These are phyloP conservation scores for Drosophila lowei DNA, from an alignment of 1,140 invertebrate genomes.

Conservation along the genomic window DNA sequence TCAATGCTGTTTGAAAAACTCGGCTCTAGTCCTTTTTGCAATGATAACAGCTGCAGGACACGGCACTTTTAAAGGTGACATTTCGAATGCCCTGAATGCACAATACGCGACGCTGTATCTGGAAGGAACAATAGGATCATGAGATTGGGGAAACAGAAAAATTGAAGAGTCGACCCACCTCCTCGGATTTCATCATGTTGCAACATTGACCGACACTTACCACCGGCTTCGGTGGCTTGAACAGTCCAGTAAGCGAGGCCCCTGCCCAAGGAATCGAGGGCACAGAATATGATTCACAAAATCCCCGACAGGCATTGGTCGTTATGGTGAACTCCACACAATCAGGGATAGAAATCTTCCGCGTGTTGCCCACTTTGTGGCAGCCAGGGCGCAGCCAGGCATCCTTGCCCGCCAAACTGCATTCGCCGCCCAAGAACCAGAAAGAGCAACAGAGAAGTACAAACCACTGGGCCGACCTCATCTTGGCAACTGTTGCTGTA, in stretches of 20 bases:
- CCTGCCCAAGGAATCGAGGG: slow-evolving; percentile 86
- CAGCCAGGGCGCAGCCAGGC: slow-evolving; percentile 86
- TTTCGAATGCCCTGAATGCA: slow-evolving; percentile 90
- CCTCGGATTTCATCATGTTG: slow-evolving; percentile 93
- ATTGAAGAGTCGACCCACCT: slow-evolving; percentile 85
- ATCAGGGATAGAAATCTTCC: slow-evolving; percentile 90
- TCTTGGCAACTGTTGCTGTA: slow-evolving; percentile 34
- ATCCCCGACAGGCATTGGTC: slow-evolving; percentile 93
- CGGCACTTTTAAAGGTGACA: slow-evolving; percentile 92
- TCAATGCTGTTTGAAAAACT: not conserved
- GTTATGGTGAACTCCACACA: slow-evolving; percentile 93
- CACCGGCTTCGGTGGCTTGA: slow-evolving; percentile 84
- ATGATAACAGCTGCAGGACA: slow-evolving; percentile 92
- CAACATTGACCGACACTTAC: slow-evolving; percentile 95
- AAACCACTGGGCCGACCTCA: slow-evolving; percentile 39
- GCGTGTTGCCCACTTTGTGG: slow-evolving; percentile 88
- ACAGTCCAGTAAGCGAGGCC: slow-evolving; percentile 84
- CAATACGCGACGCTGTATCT: slow-evolving; percentile 85
- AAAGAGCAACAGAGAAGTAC: slow-evolving; percentile 28
- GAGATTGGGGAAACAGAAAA: not conserved
- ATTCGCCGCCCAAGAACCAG: slow-evolving; percentile 29
- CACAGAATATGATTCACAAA: slow-evolving; percentile 91
- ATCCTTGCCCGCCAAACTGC: slow-evolving; percentile 66
- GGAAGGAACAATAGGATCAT: not conserved
- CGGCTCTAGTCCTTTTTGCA: slow-evolving; percentile 89